Evolutionary conservation across 1,140 invertebrate genomes (phyloP).

Genomic region (Riptortus pedestris): DNA sequence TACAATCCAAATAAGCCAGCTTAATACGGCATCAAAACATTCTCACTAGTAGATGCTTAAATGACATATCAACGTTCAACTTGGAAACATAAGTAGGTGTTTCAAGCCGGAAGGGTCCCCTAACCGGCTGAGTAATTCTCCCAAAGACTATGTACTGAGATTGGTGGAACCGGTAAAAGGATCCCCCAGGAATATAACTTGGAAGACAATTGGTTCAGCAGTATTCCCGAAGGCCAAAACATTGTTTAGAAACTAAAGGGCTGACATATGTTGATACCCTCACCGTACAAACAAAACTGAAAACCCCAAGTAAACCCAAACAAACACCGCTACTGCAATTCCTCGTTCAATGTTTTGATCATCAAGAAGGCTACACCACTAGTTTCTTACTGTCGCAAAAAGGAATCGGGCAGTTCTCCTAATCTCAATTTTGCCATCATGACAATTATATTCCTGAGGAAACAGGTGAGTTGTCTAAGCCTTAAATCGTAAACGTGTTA

Average conservation of each 20-base stretch:
- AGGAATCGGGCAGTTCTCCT: too few species aligned
- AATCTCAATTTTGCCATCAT: background rate
- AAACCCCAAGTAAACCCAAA: background rate
- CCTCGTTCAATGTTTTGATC: background rate
- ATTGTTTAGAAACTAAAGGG: background rate
- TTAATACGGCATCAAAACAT: constrained; percentile 2
- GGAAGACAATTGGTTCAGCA: background rate
- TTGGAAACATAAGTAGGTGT: background rate
- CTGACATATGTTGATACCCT: background rate
- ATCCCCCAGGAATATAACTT: background rate
- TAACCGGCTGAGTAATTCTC: background rate
- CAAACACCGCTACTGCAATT: background rate
- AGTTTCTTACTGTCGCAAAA: background rate
- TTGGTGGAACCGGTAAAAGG: constrained; percentile 2
- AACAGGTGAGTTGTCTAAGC: too few species aligned
- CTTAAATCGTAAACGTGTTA: too few species aligned
- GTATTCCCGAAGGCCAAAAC: background rate
- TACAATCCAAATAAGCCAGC: background rate
- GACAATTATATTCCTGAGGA: background rate
- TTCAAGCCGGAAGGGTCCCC: background rate
- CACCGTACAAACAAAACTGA: background rate
- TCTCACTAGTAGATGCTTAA: too few species aligned
- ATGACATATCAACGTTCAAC: background rate
- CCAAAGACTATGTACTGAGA: background rate
- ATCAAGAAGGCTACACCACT: background rate